phyloP scores from a whole-genome alignment of 1,140 invertebrate species.

The Zaprionus nigranus region DNA sequence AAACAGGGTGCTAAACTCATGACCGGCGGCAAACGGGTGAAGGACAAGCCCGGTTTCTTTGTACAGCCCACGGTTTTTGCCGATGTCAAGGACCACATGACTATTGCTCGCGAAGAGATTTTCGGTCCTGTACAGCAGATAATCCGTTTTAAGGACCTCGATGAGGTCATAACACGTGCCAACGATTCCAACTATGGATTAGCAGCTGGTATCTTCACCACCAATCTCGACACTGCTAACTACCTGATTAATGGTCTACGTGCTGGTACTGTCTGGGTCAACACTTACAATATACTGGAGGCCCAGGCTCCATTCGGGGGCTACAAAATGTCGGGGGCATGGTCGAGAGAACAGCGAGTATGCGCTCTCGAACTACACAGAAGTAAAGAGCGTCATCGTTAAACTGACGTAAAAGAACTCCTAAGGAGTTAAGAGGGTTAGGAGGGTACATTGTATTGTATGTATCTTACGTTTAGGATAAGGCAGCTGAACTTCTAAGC shows the following conservation, averaged over 20 bases:
- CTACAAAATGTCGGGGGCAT: constrained; percentile 96
- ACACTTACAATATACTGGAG: constrained; percentile 94
- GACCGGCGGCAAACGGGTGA: constrained; percentile 90
- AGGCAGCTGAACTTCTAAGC: too few relatives aligned
- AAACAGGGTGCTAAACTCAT: constrained; percentile 95
- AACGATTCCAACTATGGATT: constrained; percentile 97
- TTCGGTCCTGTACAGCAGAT: constrained; percentile 99
- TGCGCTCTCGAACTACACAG: constrained; percentile 94
- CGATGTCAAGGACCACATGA: constrained; percentile 96
- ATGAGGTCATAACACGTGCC: constrained; percentile 95
- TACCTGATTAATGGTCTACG: constrained; percentile 91
- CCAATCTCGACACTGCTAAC: constrained; percentile 93
- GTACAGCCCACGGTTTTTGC: constrained; percentile 98
- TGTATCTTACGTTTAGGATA: too few relatives aligned
- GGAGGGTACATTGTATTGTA: too few relatives aligned
- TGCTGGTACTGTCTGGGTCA: constrained; percentile 98
- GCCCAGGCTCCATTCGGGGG: constrained; percentile 96
- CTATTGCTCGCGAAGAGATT: constrained; percentile 97
- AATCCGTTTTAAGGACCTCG: constrained; percentile 94
- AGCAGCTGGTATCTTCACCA: constrained; percentile 95
- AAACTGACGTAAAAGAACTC: constrained; percentile 93
- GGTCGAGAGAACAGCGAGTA: constrained; percentile 97
- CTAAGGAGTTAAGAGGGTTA: constrained; percentile 86
- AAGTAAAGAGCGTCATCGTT: constrained; percentile 95
- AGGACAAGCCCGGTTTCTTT: constrained; percentile 91